phyloP scores from a whole-genome alignment of 2,113 vertebrate species.

The Gallinago jamesoni region DNA sequence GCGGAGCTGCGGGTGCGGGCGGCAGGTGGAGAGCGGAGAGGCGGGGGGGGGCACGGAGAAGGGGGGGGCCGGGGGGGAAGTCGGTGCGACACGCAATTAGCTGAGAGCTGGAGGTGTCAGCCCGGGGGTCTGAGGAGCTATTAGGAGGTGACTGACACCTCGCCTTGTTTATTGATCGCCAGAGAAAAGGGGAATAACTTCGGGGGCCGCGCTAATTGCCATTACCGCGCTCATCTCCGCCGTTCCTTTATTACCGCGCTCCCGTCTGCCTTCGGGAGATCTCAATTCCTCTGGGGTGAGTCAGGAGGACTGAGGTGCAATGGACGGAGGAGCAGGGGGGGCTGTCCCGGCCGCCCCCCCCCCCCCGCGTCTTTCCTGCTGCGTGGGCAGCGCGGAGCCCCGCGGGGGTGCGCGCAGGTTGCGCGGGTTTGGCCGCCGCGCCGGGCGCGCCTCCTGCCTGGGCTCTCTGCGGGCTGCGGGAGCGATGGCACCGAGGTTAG shows the following conservation, averaged over 20 bases:
- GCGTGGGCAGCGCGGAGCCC: background rate
- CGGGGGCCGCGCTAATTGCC: background rate
- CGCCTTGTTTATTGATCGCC: constrained; percentile 19
- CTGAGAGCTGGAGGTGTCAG: background rate
- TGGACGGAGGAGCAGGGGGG: background rate
- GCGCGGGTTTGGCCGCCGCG: background rate
- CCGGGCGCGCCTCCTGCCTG: background rate
- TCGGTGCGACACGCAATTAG: background rate
- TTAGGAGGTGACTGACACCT: constrained; percentile 41
- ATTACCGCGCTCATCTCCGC: background rate
- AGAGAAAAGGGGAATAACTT: background rate
- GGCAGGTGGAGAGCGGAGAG: background rate
- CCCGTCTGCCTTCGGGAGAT: background rate
- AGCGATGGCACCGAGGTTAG: background rate
- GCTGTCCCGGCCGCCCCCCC: background rate
- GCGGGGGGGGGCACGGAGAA: background rate
- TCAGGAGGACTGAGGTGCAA: background rate
- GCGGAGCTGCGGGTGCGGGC: background rate
- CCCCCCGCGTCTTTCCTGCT: background rate
- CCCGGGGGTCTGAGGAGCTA: background rate
- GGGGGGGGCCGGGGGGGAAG: background rate
- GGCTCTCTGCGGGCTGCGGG: background rate
- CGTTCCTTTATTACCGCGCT: background rate
- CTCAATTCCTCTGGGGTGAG: background rate
- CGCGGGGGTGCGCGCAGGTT: background rate